Percentiles rank a stretch among this genome's conserved stretches.
Evolutionary conservation across 2,888 invertebrate species (phyloP).

Genomic region (Meteorus colon): DNA sequence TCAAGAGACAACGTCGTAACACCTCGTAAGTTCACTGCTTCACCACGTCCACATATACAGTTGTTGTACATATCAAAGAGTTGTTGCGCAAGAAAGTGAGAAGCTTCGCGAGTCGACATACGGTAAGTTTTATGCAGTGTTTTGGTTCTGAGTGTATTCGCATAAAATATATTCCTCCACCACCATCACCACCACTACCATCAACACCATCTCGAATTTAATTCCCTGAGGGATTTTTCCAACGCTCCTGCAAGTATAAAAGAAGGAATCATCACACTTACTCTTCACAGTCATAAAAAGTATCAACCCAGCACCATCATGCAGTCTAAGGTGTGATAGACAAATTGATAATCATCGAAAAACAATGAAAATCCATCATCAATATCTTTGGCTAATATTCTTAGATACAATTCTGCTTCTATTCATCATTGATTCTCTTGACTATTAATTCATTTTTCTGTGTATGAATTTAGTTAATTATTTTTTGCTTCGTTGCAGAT

Average conservation of each 20-base stretch:
- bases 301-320: conserved; percentile 62
- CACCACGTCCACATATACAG: background rate
- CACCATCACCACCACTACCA: conserved; percentile 54
- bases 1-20: conserved; percentile 11
- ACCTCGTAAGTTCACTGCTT: conserved; percentile 17
- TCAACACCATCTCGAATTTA: conserved; percentile 38
- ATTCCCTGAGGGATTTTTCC: conserved; percentile 56
- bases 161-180: background rate
- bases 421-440: too few species aligned
- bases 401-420: too few species aligned
- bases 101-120: conserved; percentile 34
- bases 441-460: too few species aligned
- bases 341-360: background rate
- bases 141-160: conserved; percentile 13
- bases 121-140: conserved; percentile 11
- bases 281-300: conserved; percentile 66
- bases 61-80: conserved; percentile 15
- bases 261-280: conserved; percentile 60
- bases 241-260: conserved; percentile 60
- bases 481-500: conserved; percentile 22
- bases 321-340: conserved; percentile 65
- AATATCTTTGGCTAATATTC: background rate
- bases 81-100: conserved; percentile 49
- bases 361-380: too few species aligned
- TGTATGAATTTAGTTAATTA: too few species aligned